Conservation (phyloP, 1,140 invertebrate species). For the Tetramorium alpestre region DNA sequence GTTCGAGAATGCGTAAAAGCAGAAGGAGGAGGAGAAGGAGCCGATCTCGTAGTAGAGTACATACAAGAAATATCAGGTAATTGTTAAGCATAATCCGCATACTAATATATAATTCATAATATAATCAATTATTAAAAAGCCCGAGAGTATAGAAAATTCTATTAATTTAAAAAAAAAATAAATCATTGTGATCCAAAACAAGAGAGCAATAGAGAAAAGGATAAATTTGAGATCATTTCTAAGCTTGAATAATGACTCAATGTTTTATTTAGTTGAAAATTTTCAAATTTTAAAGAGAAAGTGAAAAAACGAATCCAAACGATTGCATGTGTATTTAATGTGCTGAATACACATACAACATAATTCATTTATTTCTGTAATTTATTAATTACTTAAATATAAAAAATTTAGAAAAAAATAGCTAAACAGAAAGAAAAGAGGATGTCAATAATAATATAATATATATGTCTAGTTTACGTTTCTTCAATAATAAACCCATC, state of each 20-base stretch:
- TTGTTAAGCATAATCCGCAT: not conserved
- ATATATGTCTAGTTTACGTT: not conserved
- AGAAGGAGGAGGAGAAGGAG: constrained; percentile 9
- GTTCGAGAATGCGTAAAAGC: constrained; percentile 17
- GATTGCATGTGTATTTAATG: not conserved
- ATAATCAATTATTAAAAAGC: not conserved
- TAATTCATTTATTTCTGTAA: not conserved
- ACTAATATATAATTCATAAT: not conserved
- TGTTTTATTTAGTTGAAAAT: not conserved
- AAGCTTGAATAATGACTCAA: not conserved
- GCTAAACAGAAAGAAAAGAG: not conserved
- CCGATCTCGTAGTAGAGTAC: not conserved
- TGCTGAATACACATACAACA: not conserved
- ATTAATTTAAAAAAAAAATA: not conserved
- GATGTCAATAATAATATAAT: constrained; percentile 4
- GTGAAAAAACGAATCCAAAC: not conserved
- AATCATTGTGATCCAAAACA: too few species aligned
- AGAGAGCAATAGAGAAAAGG: not conserved
- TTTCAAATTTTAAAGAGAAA: not conserved
- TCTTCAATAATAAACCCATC: not conserved
- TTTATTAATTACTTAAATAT: not conserved
- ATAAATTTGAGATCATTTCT: not conserved
- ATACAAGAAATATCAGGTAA: constrained; percentile 57
- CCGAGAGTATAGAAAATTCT: not conserved
- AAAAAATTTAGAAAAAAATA: not conserved